Conservation (phyloP, 2,888 invertebrate genomes). For the Eurytoma californica region DNA sequence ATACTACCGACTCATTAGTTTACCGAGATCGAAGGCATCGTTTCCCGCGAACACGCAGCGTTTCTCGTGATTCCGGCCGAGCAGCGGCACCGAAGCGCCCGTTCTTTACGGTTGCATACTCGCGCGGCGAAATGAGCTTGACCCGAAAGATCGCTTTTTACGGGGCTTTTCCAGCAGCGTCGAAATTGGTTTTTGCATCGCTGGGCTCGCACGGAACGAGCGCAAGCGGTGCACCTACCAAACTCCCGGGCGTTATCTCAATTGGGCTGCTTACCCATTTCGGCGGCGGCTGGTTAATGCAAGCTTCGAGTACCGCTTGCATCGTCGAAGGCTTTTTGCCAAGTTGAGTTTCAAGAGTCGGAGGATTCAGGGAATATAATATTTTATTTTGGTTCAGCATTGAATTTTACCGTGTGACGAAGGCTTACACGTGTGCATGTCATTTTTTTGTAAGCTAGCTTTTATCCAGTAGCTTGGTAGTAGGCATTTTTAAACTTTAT, state of each 20-base stretch:
- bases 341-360: neutral
- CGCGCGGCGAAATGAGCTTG: neutral
- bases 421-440: too few relatives aligned
- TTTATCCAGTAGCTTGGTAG: too few relatives aligned
- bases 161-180: neutral
- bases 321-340: neutral
- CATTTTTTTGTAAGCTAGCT: too few relatives aligned
- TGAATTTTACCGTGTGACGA: too few relatives aligned
- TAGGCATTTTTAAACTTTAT: too few relatives aligned
- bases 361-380: too few relatives aligned
- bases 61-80: too few relatives aligned
- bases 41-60: too few relatives aligned
- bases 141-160: conserved; percentile 25
- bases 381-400: too few relatives aligned
- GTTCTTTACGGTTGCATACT: too few relatives aligned
- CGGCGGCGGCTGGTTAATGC: neutral
- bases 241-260: conserved; percentile 24
- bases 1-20: neutral
- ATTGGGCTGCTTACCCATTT: conserved; percentile 11
- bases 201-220: neutral
- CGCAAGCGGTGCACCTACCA: conserved; percentile 1
- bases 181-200: conserved; percentile 17
- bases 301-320: neutral
- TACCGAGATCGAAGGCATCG: neutral
- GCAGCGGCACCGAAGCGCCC: too few relatives aligned